These are phyloP conservation scores for Pan troglodytes DNA, from an alignment of 2,113 vertebrate species.

Conservation along the genomic window DNA sequence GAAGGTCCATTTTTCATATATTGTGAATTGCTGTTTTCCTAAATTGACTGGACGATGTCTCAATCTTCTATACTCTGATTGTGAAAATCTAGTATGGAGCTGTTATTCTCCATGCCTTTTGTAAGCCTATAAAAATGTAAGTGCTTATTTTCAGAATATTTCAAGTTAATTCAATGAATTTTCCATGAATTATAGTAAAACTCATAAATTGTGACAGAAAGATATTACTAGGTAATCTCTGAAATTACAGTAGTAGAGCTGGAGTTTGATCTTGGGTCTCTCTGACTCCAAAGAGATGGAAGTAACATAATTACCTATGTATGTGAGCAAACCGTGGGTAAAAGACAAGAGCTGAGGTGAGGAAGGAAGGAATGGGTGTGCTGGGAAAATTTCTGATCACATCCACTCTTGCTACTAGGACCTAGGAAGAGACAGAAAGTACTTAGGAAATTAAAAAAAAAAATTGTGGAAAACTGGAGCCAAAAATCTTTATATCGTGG, in stretches of 20 bases:
- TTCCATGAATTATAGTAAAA: slow-evolving; percentile 26
- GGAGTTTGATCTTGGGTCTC: no score
- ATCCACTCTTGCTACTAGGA: neutral
- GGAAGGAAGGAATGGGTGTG: neutral
- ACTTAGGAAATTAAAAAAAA: neutral
- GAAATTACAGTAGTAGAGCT: neutral
- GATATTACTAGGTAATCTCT: neutral
- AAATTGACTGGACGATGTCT: neutral
- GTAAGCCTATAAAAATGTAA: neutral
- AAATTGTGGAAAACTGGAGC: slow-evolving; percentile 23
- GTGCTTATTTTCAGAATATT: slow-evolving; percentile 22
- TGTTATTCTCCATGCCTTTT: neutral
- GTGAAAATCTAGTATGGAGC: neutral
- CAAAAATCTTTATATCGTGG: slow-evolving; percentile 1
- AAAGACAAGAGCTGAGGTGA: neutral
- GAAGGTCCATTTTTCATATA: neutral
- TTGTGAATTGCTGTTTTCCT: neutral
- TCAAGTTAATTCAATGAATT: slow-evolving; percentile 8
- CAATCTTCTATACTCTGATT: neutral
- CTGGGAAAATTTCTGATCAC: neutral
- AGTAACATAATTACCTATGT: neutral
- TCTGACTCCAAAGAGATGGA: neutral
- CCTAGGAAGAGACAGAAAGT: neutral
- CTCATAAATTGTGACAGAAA: neutral
- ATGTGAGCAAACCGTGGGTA: neutral